A percentile compares a stretch with the other conserved stretches of the same genome.
phyloP scores from a whole-genome alignment of 2,797 vertebrate species.

The Antennarius maculatus region DNA sequence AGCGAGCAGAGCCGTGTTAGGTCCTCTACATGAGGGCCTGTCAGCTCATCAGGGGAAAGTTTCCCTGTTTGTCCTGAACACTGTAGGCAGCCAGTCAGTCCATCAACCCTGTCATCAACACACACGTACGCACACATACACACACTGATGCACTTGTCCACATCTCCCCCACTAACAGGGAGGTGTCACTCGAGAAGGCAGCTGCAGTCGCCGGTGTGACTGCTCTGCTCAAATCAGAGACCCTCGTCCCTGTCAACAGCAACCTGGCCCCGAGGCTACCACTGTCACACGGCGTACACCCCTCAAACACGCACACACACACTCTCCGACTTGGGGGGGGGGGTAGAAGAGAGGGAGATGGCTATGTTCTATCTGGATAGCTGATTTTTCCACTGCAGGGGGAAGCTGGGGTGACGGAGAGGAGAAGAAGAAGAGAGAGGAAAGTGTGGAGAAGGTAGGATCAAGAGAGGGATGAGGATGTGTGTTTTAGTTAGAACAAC shows the following conservation, averaged over 20 bases:
- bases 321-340: conserved; percentile 82
- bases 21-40: conserved; percentile 88
- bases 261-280: conserved; percentile 96
- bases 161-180: conserved; percentile 80
- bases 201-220: conserved; percentile 93
- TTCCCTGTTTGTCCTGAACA: conserved; percentile 92
- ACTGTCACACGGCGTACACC: conserved; percentile 92
- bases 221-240: conserved; percentile 97
- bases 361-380: conserved; percentile 57
- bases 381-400: conserved; percentile 60
- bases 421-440: conserved; percentile 18
- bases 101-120: conserved; percentile 63
- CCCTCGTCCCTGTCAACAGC: conserved; percentile 97
- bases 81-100: conserved; percentile 88
- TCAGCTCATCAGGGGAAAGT: conserved; percentile 97
- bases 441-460: conserved; percentile 20
- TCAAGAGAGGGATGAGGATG: conserved; percentile 49
- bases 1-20: conserved; percentile 86
- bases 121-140: conserved; percentile 34
- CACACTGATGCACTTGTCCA: conserved; percentile 56
- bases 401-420: conserved; percentile 38
- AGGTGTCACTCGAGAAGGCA: conserved; percentile 95
- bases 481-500: conserved; percentile 72
- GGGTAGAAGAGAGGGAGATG: conserved; percentile 70
- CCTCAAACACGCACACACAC: conserved; percentile 42